Evolutionary conservation across 2,888 invertebrate genomes (phyloP).

Genomic region (Microctonus brassicae): DNA sequence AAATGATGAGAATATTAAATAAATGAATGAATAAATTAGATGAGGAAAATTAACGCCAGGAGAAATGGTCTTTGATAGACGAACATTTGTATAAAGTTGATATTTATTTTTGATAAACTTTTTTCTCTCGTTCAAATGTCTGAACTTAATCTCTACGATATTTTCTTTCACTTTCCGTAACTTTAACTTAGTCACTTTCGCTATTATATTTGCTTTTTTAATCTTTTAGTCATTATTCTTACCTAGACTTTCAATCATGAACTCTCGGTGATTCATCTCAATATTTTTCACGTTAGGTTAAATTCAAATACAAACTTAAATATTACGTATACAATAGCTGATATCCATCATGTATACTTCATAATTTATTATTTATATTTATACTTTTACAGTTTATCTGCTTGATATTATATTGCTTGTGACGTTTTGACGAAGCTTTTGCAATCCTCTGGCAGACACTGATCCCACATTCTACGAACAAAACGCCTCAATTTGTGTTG

Average conservation of each 20-base stretch:
- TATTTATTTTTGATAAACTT: no score
- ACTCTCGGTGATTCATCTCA: not conserved
- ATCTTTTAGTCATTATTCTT: not conserved
- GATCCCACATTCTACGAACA: not conserved
- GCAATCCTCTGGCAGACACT: constrained; percentile 9
- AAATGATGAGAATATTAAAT: no score
- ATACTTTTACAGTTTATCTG: not conserved
- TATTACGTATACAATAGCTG: not conserved
- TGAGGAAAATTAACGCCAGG: no score
- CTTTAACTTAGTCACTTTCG: no score
- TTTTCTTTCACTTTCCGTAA: no score
- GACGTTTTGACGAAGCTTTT: not conserved
- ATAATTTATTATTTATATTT: no score
- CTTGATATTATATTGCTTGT: not conserved
- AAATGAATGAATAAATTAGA: no score
- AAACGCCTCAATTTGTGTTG: not conserved
- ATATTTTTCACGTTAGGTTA: not conserved
- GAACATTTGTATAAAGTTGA: no score
- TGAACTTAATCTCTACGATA: no score
- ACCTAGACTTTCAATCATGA: not conserved
- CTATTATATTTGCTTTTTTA: not conserved
- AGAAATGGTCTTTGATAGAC: no score
- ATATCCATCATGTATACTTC: no score
- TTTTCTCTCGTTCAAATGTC: no score
- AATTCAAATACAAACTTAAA: not conserved